A percentile compares a stretch with the other conserved stretches of the same genome.
Conservation (phyloP, 2,113 vertebrate species). For the Argyrosomus japonicus region DNA sequence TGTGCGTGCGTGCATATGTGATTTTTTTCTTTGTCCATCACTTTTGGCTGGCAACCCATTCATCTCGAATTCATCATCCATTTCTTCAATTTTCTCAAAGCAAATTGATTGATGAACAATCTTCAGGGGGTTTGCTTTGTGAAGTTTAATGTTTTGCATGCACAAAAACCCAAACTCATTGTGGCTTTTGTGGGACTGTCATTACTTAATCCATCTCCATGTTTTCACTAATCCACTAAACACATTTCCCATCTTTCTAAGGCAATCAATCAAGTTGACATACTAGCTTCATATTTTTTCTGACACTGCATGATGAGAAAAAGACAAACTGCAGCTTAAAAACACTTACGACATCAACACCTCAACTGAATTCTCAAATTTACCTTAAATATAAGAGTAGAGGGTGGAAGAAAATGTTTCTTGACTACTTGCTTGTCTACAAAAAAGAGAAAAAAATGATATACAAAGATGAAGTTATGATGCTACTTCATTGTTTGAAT, state of each 20-base stretch:
- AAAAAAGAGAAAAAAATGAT: constrained; percentile 29
- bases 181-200: constrained; percentile 74
- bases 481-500: constrained; percentile 76
- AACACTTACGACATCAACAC: constrained; percentile 59
- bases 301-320: constrained; percentile 63
- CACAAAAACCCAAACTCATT: constrained; percentile 53
- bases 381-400: constrained; percentile 74
- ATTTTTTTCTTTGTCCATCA: constrained; percentile 58
- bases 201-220: constrained; percentile 74
- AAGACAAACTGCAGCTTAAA: constrained; percentile 68
- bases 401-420: constrained; percentile 90
- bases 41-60: constrained; percentile 74
- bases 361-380: constrained; percentile 51
- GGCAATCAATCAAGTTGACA: constrained; percentile 76
- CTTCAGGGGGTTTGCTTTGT: constrained; percentile 65
- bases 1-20: constrained; percentile 5
- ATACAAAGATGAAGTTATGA: constrained; percentile 71
- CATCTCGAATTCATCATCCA: constrained; percentile 74
- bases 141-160: constrained; percentile 62
- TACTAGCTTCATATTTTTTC: constrained; percentile 48
- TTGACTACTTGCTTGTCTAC: constrained; percentile 80
- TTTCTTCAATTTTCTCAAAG: constrained; percentile 71
- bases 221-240: constrained; percentile 77
- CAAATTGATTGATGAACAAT: constrained; percentile 77
- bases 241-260: constrained; percentile 66